Evolutionary conservation across 2,797 vertebrate genomes (phyloP), one percentile per base, ranked within the genome.

Genomic region (Onychomys torridus): DNA sequence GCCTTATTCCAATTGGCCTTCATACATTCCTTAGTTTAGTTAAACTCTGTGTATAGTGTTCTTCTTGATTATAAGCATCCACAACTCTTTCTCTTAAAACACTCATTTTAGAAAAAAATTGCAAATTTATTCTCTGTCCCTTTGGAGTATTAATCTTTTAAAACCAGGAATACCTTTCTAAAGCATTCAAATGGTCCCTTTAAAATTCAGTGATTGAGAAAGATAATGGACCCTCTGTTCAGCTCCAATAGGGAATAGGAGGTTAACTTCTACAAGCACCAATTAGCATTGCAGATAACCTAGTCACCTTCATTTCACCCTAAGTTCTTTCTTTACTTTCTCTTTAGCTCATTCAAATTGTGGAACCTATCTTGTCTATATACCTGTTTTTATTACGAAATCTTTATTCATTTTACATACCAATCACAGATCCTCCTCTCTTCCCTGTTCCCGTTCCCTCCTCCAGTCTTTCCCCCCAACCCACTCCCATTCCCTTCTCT

Each of bases 121-220:
- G 25, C 17, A 71, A 49, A n/a, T 84, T 92, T 52, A 79, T 88
- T 21, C 14, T 93, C 49, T 93, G 59, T 10, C 19, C 19, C 69
- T 93, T 90, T 61, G 52, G 69, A 52, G 75, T 86, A 32, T 93
- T 63, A 93, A 90, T 84, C 17, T 85, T 90, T 40, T 59, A 89
- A n/a, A 86, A 71, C 0, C 23, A 77, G 37, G 29, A 79, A 71
- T 92, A 63, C 25, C 37, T 85, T 94, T 95, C 37, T 91, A 17
- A 91, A 91, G 23, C 34, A 86, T 21, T 14, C 40, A 49, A 73
- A n/a, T 90, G 34, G 69, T 46, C 9, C 19, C 17, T 94, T 93
- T 96, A 79, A 78, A 92, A 88, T 81, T 21, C 19, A 92, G 73
- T 90, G 67, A 61, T 55, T 77, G 73, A 85, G 89, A 88, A 95